These are phyloP conservation scores for Shargacucullia verbasci DNA, from an alignment of 2,888 invertebrate genomes.

Conservation along the genomic window DNA sequence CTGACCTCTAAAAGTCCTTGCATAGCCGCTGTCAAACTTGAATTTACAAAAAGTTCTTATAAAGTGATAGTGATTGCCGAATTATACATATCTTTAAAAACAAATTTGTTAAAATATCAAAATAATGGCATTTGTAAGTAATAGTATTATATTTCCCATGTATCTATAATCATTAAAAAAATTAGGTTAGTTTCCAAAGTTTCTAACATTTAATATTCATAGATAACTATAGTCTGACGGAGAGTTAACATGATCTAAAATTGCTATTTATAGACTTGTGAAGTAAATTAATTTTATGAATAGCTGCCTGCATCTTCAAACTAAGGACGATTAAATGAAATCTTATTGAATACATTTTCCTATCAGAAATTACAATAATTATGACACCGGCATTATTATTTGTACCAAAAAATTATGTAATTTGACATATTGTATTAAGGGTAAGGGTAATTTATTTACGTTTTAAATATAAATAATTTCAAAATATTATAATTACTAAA, in stretches of 20 bases:
- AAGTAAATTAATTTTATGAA: background rate
- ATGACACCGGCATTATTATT: no score
- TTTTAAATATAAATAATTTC: no score
- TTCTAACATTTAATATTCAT: constrained; percentile 5
- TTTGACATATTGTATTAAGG: no score
- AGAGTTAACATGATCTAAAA: background rate
- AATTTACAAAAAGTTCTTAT: constrained; percentile 14
- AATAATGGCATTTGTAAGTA: constrained; percentile 75
- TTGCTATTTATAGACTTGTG: background rate
- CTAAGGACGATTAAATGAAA: constrained; percentile 5
- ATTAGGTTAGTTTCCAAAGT: constrained; percentile 38
- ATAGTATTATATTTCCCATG: constrained; percentile 2
- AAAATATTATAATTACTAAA: no score
- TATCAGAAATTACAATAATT: no score
- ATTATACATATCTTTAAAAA: constrained; percentile 17
- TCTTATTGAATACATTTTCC: background rate
- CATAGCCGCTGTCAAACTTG: constrained; percentile 73
- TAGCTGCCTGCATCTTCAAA: no score
- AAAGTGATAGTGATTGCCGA: constrained; percentile 35
- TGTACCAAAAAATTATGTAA: no score
- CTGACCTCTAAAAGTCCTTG: constrained; percentile 80
- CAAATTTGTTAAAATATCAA: constrained; percentile 11
- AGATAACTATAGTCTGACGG: background rate
- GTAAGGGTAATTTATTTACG: no score
- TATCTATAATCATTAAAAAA: background rate